Base-by-base conservation (phyloP, 1,140 invertebrate species). In the Drosophila subobscura region DNA sequence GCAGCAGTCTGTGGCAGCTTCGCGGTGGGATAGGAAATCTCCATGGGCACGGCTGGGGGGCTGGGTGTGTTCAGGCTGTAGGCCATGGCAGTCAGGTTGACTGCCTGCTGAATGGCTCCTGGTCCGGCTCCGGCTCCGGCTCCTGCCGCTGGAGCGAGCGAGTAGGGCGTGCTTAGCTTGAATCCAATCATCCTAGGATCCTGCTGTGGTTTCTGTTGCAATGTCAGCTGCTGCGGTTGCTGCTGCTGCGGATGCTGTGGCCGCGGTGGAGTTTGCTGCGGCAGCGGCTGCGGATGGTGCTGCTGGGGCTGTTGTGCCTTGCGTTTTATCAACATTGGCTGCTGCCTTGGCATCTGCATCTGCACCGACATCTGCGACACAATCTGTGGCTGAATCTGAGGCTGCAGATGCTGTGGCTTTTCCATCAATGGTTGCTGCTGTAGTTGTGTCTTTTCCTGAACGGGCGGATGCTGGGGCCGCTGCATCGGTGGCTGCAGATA, bases 21-120 rank as follows among this genome's bases (percentile, higher is more conserved):
- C 0, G 56, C 58, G 5, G 29, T 60, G 2, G 81, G 53, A 67
- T 71, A 84, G 23, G 22, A 50, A 8, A 86, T 71, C 16, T 85
- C 77, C 81, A 85, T 85, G 3, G 60, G 14, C 5, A 66, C 68
- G 2, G 25, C 56, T 5, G 55, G 7, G 0, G 79, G 75, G 22
- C 72, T 46, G 2, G 80, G 77, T 8, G 81, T 86, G 23, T 86
- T 63, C 3, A 85, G 40, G 37, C 72, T 85, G 47, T 55, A 65
- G 8, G 81, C 52, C 8, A 58, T 27, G 5, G 52, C 22, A 0
- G 54, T 27, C 57, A 74, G 7, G 10, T 79, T 71, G 2, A 67
- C 51, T 3, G 57, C 14, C 16, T 65, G 52, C 14, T 74, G 42
- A 10, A 29, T 12, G 16, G 49, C 7, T 22, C 59, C 27, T n/a